Percentiles rank a stretch among this genome's conserved stretches.
Conservation (phyloP, 2,113 vertebrate species). For the Rhinogobius similis region DNA sequence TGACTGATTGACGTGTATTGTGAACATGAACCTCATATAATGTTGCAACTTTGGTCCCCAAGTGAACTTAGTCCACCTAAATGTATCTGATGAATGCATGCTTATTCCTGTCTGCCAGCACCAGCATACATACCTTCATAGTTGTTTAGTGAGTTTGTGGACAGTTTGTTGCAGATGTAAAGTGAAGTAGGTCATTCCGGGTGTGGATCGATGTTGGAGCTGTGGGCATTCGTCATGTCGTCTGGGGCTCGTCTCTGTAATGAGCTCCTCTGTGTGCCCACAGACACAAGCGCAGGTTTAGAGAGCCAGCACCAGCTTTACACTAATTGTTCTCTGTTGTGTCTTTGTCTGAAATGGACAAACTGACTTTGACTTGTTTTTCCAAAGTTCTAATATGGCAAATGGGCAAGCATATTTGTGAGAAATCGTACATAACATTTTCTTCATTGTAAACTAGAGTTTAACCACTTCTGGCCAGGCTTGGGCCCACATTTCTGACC, state of each 20-base stretch:
- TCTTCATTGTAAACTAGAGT: too few relatives aligned
- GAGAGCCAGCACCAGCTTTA: background rate
- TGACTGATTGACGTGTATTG: too few relatives aligned
- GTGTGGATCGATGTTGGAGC: conserved; percentile 28
- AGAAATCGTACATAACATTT: too few relatives aligned
- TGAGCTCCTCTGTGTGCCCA: conserved; percentile 30
- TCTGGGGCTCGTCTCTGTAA: conserved; percentile 31
- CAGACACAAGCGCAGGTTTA: background rate
- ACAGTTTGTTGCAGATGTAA: conserved; percentile 21
- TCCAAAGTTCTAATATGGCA: background rate
- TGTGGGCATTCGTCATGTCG: conserved; percentile 19
- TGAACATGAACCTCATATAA: too few relatives aligned
- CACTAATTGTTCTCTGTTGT: conserved; percentile 2
- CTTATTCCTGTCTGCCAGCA: too few relatives aligned
- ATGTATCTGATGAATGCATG: too few relatives aligned
- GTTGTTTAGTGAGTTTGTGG: background rate
- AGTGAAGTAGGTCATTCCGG: conserved; percentile 35
- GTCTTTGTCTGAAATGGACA: background rate
- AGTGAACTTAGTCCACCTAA: too few relatives aligned
- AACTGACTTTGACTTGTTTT: background rate
- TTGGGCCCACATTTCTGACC: too few relatives aligned
- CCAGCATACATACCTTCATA: background rate
- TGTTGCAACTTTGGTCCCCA: too few relatives aligned
- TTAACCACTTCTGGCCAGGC: too few relatives aligned
- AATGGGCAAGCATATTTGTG: background rate